phyloP scores from a whole-genome alignment of 2,888 invertebrate species.

The Parnassius orleans region DNA sequence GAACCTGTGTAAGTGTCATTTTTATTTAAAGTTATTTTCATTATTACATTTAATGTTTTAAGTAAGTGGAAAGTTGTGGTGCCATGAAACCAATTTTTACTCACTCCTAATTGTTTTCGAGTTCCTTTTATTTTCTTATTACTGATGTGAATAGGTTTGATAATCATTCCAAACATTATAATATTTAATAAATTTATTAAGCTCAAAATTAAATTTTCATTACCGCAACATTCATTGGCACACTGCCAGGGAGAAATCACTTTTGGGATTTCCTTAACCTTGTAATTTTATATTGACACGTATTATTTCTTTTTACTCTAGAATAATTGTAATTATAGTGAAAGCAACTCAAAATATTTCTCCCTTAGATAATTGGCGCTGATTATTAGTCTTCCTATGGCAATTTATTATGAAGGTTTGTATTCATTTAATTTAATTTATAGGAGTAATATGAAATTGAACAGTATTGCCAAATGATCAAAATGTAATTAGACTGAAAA shows the following conservation, averaged over 20 bases:
- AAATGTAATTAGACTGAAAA: conserved; percentile 74
- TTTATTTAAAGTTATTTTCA: conserved; percentile 72
- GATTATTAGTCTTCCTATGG: conserved; percentile 69
- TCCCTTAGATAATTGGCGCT: conserved; percentile 30
- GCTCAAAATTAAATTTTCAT: not conserved
- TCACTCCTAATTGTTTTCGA: conserved; percentile 55
- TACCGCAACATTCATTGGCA: not conserved
- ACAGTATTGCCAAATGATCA: conserved; percentile 80
- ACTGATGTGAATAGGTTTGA: not conserved
- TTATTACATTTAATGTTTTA: conserved; percentile 65
- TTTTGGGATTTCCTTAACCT: conserved; percentile 6
- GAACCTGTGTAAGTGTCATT: conserved; percentile 76
- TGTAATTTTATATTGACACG: conserved; percentile 8
- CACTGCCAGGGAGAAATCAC: conserved; percentile 23
- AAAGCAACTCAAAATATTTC: conserved; percentile 29
- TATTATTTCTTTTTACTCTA: conserved; percentile 19
- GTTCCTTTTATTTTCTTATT: conserved; percentile 27
- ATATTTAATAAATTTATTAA: not conserved
- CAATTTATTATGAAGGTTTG: conserved; percentile 54
- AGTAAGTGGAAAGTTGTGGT: conserved; percentile 72
- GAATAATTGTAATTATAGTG: conserved; percentile 30
- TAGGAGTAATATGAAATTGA: conserved; percentile 60
- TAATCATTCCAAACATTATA: not conserved
- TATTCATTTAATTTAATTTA: conserved; percentile 49
- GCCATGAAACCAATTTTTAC: conserved; percentile 76